Evolutionary conservation across 2,113 vertebrate genomes (phyloP).

Genomic region (Orycteropus afer): DNA sequence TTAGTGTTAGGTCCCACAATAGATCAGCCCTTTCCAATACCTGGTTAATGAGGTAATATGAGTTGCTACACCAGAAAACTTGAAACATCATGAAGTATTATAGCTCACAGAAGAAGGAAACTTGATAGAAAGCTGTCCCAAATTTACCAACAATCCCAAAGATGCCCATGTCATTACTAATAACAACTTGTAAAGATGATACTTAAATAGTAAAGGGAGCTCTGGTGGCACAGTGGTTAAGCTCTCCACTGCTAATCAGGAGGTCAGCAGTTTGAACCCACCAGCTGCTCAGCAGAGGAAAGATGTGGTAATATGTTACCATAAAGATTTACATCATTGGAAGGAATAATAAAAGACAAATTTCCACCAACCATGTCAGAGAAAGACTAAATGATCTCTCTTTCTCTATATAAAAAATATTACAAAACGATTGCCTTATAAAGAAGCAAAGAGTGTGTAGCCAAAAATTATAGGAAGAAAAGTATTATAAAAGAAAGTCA

Average conservation of each 20-base stretch:
- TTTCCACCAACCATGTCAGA: neutral
- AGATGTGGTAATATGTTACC: neutral
- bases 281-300: neutral
- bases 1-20: neutral
- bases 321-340: too few relatives aligned
- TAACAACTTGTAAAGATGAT: neutral
- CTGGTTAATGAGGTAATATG: neutral
- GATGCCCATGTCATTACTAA: neutral
- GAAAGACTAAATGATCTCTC: conserved; percentile 34
- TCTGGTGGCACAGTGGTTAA: neutral
- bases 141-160: conserved; percentile 34
- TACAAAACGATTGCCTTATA: neutral
- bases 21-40: neutral
- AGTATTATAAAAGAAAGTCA: neutral
- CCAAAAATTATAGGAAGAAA: neutral
- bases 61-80: neutral
- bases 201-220: neutral
- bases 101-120: neutral
- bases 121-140: neutral
- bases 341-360: conserved; percentile 31
- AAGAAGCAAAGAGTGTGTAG: neutral
- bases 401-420: neutral
- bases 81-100: neutral
- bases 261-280: neutral
- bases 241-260: neutral